Evolutionary conservation across 2,888 invertebrate genomes (phyloP), one percentile per base, ranked within the genome.

Genomic region (Agonopterix arenella): DNA sequence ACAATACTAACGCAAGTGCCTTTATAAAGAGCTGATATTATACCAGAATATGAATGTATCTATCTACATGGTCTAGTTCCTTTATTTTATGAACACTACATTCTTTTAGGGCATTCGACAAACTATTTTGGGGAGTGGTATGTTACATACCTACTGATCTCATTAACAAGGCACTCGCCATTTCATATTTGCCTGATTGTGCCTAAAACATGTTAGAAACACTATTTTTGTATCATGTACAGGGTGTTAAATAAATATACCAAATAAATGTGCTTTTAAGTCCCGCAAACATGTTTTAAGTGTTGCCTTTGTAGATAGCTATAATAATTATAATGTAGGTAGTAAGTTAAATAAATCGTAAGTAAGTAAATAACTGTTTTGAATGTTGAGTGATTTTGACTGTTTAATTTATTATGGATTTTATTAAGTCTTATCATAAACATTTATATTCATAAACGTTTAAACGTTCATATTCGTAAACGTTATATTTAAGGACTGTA

Each of bases 201-300:
- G 86, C 85, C 86, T 85, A 78, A 74, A 72, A 64, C 62, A 61
- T 54, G 51, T 69, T 70, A 70, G 70, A 69, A 68, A 74, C 73
- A 81, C 72, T 85, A 85, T 85, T 86, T 86, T 85, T 81, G 79
- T 88, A 84, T 73, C 62, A 70, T 86, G 85, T 86, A 88, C 88
- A 89, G 88, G 86, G 86, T 88, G 86, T 83, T 79, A 74, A 67
- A 75, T 43, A 43, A 80, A 80, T 80, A 86, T 83, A 88, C 86
- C 86, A 88, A 89, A 88, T 77, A 80, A 75, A 81, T 79, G 80
- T 84, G 86, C 86, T 86, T 89, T 85, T 85, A 84, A 75, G 79
- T 80, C 72, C 71, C 68, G 71, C 70, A 67, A 68, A 62, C 57
- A 68, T 76, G 67, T 72, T 73, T 75, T 74, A 80, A 77, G 68